These are phyloP conservation scores for Branchinecta sandiegonensis DNA, from an alignment of 2,888 invertebrate species.

Conservation along the genomic window DNA sequence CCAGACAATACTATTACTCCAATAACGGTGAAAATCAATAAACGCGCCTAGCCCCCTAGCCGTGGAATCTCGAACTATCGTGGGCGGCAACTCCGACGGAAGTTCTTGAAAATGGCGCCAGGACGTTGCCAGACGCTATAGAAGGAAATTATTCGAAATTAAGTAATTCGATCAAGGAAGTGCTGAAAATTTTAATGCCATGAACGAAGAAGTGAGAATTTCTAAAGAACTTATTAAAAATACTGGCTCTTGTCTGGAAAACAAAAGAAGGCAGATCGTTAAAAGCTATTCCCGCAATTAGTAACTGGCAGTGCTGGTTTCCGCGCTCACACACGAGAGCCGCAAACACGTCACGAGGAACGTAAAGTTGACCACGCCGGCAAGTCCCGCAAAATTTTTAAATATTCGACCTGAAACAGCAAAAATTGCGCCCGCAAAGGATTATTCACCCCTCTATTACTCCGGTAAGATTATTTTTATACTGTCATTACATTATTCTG, in stretches of 20 bases:
- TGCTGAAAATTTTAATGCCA: neutral
- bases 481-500: no score
- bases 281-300: no score
- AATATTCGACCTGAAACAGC: conserved; percentile 5
- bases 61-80: neutral
- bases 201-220: neutral
- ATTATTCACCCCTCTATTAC: conserved; percentile 12
- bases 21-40: neutral
- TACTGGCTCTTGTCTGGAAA: neutral
- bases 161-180: neutral
- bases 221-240: neutral
- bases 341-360: neutral
- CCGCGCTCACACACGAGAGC: no score
- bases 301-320: neutral
- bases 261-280: neutral
- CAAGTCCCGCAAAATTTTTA: conserved; percentile 4
- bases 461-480: neutral
- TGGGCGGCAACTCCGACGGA: neutral
- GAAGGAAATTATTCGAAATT: neutral
- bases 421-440: conserved; percentile 14
- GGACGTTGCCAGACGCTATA: neutral
- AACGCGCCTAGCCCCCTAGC: neutral
- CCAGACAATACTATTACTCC: no score
- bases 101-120: conserved; percentile 8
- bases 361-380: conserved; percentile 15